These are phyloP conservation scores for Uloborus plumipes DNA, from an alignment of 2,888 invertebrate genomes.

Conservation along the genomic window DNA sequence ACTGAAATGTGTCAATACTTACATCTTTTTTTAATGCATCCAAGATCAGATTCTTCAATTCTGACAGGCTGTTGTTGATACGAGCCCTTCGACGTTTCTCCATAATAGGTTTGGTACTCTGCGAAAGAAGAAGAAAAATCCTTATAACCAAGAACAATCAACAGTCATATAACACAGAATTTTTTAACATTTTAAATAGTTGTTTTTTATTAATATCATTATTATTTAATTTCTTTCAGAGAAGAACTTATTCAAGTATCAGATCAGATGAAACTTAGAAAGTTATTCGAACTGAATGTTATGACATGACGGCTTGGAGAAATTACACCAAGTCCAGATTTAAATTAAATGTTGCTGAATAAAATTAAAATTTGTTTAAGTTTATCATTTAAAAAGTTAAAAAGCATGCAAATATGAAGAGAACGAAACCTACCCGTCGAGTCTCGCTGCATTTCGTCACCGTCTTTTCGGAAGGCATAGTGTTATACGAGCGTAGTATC, in stretches of 20 bases:
- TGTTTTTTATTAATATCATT: no score
- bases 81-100: constrained; percentile 65
- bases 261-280: background rate
- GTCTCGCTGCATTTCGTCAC: constrained; percentile 56
- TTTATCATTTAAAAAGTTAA: constrained; percentile 3
- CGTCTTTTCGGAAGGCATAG: constrained; percentile 62
- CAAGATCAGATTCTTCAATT: constrained; percentile 65
- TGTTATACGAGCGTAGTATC: constrained; percentile 3
- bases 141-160: background rate
- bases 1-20: constrained; percentile 27
- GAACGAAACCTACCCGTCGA: constrained; percentile 59
- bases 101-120: constrained; percentile 66
- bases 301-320: no score
- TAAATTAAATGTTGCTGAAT: background rate
- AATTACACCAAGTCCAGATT: background rate
- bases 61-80: constrained; percentile 65
- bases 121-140: constrained; percentile 26
- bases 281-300: background rate
- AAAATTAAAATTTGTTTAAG: background rate
- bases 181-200: no score
- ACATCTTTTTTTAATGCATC: constrained; percentile 66
- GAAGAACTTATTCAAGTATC: background rate
- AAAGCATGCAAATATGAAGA: constrained; percentile 1
- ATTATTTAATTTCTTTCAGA: no score
- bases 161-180: background rate